phyloP scores from a whole-genome alignment of 2,888 invertebrate genomes.

The Tipula vernalis region DNA sequence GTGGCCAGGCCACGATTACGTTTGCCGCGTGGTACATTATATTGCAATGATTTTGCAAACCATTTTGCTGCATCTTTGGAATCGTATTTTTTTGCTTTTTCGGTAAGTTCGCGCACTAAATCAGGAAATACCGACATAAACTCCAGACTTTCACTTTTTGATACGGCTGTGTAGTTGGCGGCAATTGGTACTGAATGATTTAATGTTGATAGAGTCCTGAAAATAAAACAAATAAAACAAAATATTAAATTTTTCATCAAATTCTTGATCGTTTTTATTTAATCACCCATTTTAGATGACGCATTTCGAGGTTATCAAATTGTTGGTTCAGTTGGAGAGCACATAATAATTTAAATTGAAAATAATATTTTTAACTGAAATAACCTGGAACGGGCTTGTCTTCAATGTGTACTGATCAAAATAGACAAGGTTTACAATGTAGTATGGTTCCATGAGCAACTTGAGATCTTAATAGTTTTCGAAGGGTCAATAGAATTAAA shows the following conservation, averaged over 20 bases:
- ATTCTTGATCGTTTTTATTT: not conserved
- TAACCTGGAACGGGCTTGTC: not conserved
- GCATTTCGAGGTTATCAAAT: not conserved
- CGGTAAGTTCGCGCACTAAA: slow-evolving; percentile 70
- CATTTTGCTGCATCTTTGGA: slow-evolving; percentile 69
- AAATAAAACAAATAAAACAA: not conserved
- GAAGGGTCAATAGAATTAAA: too few species aligned
- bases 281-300: not conserved
- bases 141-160: slow-evolving; percentile 73
- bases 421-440: not conserved
- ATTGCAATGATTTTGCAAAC: slow-evolving; percentile 74
- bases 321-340: not conserved
- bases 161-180: slow-evolving; percentile 48
- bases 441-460: not conserved
- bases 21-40: slow-evolving; percentile 87
- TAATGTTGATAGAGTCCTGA: slow-evolving; percentile 30
- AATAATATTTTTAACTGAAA: not conserved
- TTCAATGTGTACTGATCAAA: not conserved
- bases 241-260: not conserved
- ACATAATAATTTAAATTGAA: not conserved
- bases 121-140: slow-evolving; percentile 84
- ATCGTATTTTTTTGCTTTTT: slow-evolving; percentile 59
- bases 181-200: slow-evolving; percentile 35
- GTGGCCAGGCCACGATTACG: slow-evolving; percentile 65
- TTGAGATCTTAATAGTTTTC: not conserved